A percentile compares a stretch with the other conserved stretches of the same genome.
Conservation (phyloP, 2,888 invertebrate species). For the Rhagonycha lutea region DNA sequence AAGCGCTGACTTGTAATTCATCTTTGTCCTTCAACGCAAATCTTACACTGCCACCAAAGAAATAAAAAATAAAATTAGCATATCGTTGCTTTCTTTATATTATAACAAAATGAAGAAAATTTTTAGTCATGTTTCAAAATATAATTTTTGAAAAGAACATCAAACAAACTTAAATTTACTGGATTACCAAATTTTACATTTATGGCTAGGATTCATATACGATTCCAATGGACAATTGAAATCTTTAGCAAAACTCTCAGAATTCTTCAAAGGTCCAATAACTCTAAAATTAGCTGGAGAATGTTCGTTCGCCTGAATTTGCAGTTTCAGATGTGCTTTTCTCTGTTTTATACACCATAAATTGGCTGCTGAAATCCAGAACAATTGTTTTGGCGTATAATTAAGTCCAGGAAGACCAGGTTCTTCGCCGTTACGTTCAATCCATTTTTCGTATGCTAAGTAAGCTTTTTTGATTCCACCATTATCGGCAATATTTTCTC, state of each 20-base stretch:
- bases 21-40: too few relatives aligned
- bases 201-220: conserved; percentile 60
- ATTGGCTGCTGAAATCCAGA: conserved; percentile 72
- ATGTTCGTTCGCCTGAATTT: conserved; percentile 40
- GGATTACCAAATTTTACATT: conserved; percentile 49
- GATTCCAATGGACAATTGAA: conserved; percentile 59
- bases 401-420: conserved; percentile 17
- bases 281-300: conserved; percentile 55
- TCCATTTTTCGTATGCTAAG: conserved; percentile 61
- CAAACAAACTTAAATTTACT: too few relatives aligned
- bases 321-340: conserved; percentile 13
- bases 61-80: background rate
- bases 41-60: background rate
- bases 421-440: conserved; percentile 12
- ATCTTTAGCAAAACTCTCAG: conserved; percentile 59
- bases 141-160: too few relatives aligned
- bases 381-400: conserved; percentile 50
- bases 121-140: too few relatives aligned
- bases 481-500: conserved; percentile 92
- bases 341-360: conserved; percentile 60
- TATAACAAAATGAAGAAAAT: too few relatives aligned
- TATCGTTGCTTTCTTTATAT: too few relatives aligned
- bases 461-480: conserved; percentile 86
- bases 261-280: conserved; percentile 60
- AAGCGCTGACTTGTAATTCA: too few relatives aligned